Evolutionary conservation across 1,140 invertebrate species (phyloP), one percentile per base, ranked within the genome.

Genomic region (Drosophila takahashii): DNA sequence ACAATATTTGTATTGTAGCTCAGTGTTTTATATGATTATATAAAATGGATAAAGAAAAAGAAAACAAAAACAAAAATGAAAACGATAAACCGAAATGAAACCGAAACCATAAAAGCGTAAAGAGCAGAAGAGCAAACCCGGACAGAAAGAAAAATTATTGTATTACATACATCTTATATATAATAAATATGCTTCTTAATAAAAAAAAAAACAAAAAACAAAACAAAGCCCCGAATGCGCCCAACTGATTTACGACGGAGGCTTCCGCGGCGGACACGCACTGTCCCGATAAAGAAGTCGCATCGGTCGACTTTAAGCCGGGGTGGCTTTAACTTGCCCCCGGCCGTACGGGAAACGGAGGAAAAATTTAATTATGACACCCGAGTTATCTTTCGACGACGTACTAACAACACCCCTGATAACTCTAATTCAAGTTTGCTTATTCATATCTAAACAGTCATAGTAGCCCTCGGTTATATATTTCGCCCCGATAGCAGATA

Each of bases 1-100:
- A 91, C 86, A 87, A 90, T 91, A 91, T 91, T 91, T 91, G 79
- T 91, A 91, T 91, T 91, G 90, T 91, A 91, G 90, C 90, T 91
- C 90, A 91, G 90, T 91, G 90, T 91, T 91, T 91, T 91, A 91
- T 91, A 91, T 91, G 86, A 91, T 86, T 89, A 89, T 86, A 86
- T 87, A 87, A 89, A 81, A 87, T 79, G 79, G 75, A 86, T 86
- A 84, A 79, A 76, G 61, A 34, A 48, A 78, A 76, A 67, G 22
- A 57, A 60, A 77, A 67, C 29, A 57, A 61, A 57, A 62, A 67
- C 73, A 59, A 78, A 61, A 85, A 62, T 34, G 48, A 57, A 67
- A 73, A 71, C 26, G 52, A 59, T 61, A 50, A 75, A 64, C 58
- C 45, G 53, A 77, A 76, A 65, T 60, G 72, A 81, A 75, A 61